Evolutionary conservation across 2,113 vertebrate species (phyloP), one percentile per base, ranked within the genome.

Genomic region (Boleophthalmus pectinirostris): DNA sequence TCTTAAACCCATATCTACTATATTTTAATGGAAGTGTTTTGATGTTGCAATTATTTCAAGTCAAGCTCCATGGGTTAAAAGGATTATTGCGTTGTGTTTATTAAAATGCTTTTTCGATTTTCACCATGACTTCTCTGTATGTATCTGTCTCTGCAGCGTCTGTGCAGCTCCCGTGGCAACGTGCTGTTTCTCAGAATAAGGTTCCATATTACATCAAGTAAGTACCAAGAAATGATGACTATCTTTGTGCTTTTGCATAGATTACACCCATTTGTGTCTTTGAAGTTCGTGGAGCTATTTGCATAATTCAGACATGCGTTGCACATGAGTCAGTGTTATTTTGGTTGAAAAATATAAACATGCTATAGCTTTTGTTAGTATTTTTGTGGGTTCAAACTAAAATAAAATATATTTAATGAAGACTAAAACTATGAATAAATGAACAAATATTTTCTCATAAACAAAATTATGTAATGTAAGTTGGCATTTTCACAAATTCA

Each of bases 151-250:
- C 75, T 78, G 35, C 88, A 98, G 97, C 96, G 18, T 98, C 97
- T 21, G 96, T 98, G 45, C 95, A 97, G 93, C 94, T 91, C 66
- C 91, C 91, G 45, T 92, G 90, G 91, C 91, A 92, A 71, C 90
- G 91, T 65, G 96, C 96, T 57, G 94, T 96, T 78, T 97, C 96
- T 70, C 95, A 95, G 87, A 98, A 97, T 90, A 98, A 96, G 93
- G 96, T 97, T 82, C 96, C 96, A 80, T 97, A 98, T 88, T 98
- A 96, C 75, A 97, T 97, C 93, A 97, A 97, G 95, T 97, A 96
- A 96, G 96, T 96, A 88, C 82, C 29, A 8, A 79, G 70, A 81
- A 79, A 74, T 67, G 33, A 66, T 61, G 70, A 53, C 20, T 49
- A 43, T 83, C 35, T 54, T 33, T 74, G 56, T 86, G 68, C 14